Conservation (phyloP, 1,140 invertebrate genomes). For the Drosophila auraria region DNA sequence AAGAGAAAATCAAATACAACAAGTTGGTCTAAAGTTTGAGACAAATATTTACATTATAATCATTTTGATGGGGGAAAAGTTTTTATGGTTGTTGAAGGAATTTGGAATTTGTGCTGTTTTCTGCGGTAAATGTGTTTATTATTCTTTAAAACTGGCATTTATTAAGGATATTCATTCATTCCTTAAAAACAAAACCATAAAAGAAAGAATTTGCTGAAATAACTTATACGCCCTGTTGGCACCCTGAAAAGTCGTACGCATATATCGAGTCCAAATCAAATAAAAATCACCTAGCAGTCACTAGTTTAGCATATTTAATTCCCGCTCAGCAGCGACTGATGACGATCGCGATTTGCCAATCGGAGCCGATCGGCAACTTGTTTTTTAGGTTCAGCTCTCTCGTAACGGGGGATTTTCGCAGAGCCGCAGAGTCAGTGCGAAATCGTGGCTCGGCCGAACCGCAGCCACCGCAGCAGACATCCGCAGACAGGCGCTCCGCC, state of each 20-base stretch:
- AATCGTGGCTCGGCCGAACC: slow-evolving; percentile 65
- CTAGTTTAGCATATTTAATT: slow-evolving; percentile 45
- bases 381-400: slow-evolving; percentile 16
- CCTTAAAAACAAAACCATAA: neutral
- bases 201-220: neutral
- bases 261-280: slow-evolving; percentile 9
- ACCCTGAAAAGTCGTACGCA: neutral
- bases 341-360: slow-evolving; percentile 46
- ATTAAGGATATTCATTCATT: neutral
- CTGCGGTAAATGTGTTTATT: neutral
- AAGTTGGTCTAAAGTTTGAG: neutral
- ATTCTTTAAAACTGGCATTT: neutral
- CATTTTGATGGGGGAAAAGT: neutral
- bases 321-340: slow-evolving; percentile 16
- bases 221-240: slow-evolving; percentile 4
- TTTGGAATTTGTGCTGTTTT: slow-evolving; percentile 3
- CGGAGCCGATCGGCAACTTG: slow-evolving; percentile 43
- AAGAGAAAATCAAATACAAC: slow-evolving; percentile 5
- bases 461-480: slow-evolving; percentile 40
- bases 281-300: slow-evolving; percentile 38
- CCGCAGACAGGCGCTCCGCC: slow-evolving; percentile 25
- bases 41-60: slow-evolving; percentile 28
- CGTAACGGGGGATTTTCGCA: slow-evolving; percentile 36
- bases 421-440: slow-evolving; percentile 47
- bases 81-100: neutral